Base-by-base conservation (phyloP, 2,797 vertebrate genomes). In the Sebastes trivittatus region DNA sequence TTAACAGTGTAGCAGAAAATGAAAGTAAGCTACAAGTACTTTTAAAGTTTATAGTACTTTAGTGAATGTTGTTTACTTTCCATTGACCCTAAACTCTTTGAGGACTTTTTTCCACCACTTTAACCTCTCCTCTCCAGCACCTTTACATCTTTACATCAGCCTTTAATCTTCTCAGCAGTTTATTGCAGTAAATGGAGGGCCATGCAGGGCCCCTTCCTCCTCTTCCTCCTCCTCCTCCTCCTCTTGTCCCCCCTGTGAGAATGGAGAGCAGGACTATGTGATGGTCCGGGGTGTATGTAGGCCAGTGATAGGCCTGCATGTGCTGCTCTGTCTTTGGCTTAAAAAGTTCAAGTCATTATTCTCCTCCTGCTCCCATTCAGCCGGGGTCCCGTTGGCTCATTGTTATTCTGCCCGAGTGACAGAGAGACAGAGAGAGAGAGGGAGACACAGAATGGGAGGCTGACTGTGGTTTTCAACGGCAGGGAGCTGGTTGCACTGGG, bases 341-440 rank as follows among this genome's bases (percentile, higher is more conserved):
- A 74, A 94, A 95, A 94, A 93, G 90, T 94, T 88, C 92, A 92
- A 90, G 93, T 94, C 94, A 95, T 95, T 96, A 95, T 95, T 95
- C 94, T 94, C 83, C 88, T 79, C 87, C 91, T 88, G 89, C 91
- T 91, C 88, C 94, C 86, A 95, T 96, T 96, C 94, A 95, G 82
- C 29, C 61, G 68, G 84, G 90, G 86, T 95, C 93, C 95, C 81
- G 89, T 94, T 92, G 92, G 92, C 95, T 96, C 96, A 96, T 96
- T 96, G 94, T 96, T 95, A 96, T 96, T 96, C 95, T 92, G 93
- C 29, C 94, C 91, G 87, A 95, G 95, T 92, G 94, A 90, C 90
- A 32, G 88, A 70, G 38, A 42, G 38, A 42, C 38, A 42, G 86
- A 75, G 79, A 70, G 91, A 76, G 80, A 81, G 85, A 80, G 85